Base-by-base conservation (phyloP, 2,888 invertebrate genomes). In the Drosophila multiciliata region DNA sequence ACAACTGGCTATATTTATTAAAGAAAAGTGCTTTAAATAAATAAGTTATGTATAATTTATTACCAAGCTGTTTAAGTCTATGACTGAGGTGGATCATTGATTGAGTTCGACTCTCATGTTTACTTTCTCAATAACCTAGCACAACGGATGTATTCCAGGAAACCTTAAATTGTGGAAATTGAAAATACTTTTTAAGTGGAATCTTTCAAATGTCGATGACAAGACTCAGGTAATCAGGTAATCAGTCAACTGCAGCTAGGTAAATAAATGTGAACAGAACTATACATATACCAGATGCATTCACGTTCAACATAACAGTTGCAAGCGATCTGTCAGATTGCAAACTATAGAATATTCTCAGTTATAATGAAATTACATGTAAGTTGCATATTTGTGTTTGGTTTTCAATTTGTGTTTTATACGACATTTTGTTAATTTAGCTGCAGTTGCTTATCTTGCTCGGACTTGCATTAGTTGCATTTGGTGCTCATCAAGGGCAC, bases 351-450 rank as follows among this genome's bases (percentile, higher is more conserved):
- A 36, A 12, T 12, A 26, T 59, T 29, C 12, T 53, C 9, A 33
- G 33, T n/a, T 9, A 58, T 26, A 35, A 79, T 79, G 82, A 78
- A 82, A 26, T 74, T 82, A 54, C 58, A 69, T 23, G 79, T 79
- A 49, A 66, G 82, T 55, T 29, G 0, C 12, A 15, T 7, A 23
- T 8, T 0, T 29, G 1, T 3, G 4, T 49, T 26, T 49, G 6
- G 59, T 26, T n/a, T 26, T 7, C 26, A 2, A 15, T 55, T 0
- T 29, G 29, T 38, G 11, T 17, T 38, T 26, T 9, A 12, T 29
- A 1, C 12, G 11, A 15, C 3, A 58, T 42, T 32, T 60, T 11
- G 15, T 3, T 50, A 15, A 20, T 29, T 12, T 17, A n/a, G 50
- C 26, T 29, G 9, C 0, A 33, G 50, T 7, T 65, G 1, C 35